Conservation (phyloP, 2,113 vertebrate species). For the Andinoacara biseriatus region DNA sequence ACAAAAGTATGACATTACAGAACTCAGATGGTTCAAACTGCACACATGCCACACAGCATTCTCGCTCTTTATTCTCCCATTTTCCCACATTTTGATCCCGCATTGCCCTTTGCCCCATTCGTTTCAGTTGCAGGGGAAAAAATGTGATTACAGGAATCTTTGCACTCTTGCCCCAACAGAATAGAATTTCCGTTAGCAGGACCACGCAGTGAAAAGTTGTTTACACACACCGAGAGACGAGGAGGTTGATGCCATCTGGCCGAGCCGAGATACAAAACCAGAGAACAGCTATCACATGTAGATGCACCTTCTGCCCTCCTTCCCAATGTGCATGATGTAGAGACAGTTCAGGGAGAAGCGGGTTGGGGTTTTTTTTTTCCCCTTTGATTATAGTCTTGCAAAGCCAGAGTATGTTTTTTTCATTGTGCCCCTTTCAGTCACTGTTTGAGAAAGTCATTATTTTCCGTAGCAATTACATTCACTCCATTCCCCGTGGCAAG, state of each 20-base stretch:
- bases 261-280: slow-evolving; percentile 31
- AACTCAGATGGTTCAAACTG: slow-evolving; percentile 4
- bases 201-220: slow-evolving; percentile 52
- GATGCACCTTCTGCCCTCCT: slow-evolving; percentile 28
- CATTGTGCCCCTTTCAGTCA: slow-evolving; percentile 29
- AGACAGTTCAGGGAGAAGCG: slow-evolving; percentile 8
- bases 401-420: slow-evolving; percentile 10
- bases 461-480: slow-evolving; percentile 39
- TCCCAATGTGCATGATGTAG: slow-evolving; percentile 22
- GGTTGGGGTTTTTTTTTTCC: slow-evolving; percentile 19
- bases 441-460: slow-evolving; percentile 51
- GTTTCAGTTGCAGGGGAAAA: slow-evolving; percentile 25
- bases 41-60: background rate
- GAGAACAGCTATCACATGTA: slow-evolving; percentile 12
- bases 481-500: slow-evolving; percentile 45
- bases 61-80: background rate
- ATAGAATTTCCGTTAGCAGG: slow-evolving; percentile 33
- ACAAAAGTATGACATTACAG: slow-evolving; percentile 11
- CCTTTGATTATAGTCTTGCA: slow-evolving; percentile 30
- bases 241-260: slow-evolving; percentile 63
- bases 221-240: slow-evolving; percentile 43
- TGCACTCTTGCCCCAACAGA: slow-evolving; percentile 17
- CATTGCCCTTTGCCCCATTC: background rate
- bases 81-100: background rate
- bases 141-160: slow-evolving; percentile 46